These are phyloP conservation scores for Sciurus carolinensis DNA, from an alignment of 2,797 vertebrate species.

Conservation along the genomic window DNA sequence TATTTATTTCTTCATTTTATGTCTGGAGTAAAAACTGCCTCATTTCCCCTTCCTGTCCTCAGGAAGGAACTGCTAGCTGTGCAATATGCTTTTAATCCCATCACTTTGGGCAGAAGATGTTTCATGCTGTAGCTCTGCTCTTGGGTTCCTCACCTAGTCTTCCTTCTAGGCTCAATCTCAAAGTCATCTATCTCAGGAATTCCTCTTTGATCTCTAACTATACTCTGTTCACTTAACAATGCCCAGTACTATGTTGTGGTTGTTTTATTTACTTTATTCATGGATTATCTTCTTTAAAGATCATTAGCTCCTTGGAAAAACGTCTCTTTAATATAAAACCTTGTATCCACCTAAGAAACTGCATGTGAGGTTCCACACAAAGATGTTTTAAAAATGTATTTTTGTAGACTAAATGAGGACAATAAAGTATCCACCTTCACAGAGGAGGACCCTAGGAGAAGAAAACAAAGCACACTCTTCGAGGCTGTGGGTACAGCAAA, in stretches of 20 bases:
- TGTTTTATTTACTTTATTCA: background rate
- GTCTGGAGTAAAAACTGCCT: background rate
- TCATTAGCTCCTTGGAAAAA: background rate
- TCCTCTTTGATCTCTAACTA: background rate
- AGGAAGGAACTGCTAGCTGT: background rate
- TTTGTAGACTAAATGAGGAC: background rate
- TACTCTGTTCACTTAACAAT: background rate
- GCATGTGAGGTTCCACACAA: background rate
- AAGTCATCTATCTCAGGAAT: background rate
- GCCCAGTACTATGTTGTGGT: background rate
- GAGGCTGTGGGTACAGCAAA: background rate
- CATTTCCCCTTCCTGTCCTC: background rate
- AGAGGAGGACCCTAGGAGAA: background rate
- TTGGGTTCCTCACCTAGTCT: background rate
- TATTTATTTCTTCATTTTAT: background rate
- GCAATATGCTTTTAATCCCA: background rate
- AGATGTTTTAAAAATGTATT: background rate
- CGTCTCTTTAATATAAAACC: background rate
- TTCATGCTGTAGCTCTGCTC: background rate
- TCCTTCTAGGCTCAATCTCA: background rate
- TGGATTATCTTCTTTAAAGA: constrained; percentile 28
- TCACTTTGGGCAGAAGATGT: background rate
- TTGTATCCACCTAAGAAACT: background rate
- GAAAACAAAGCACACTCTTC: background rate
- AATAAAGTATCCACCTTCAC: background rate